A percentile compares a stretch with the other conserved stretches of the same genome.
Evolutionary conservation across 1,140 invertebrate species (phyloP).

Genomic region (Leptinotarsa defecta): DNA sequence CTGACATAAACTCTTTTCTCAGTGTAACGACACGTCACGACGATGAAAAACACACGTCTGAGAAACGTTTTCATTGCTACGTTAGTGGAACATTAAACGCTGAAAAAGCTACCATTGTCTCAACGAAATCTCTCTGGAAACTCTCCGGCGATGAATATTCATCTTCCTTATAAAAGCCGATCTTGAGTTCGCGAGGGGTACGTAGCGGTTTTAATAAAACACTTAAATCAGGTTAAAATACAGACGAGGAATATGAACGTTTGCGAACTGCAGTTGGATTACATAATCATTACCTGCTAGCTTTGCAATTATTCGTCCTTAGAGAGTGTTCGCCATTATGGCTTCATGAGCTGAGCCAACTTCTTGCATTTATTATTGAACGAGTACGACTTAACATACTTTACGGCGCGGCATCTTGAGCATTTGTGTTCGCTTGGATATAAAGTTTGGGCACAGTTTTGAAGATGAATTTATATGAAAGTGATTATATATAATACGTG

Average conservation of each 20-base stretch:
- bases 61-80: conserved; percentile 39
- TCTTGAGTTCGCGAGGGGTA: conserved; percentile 37
- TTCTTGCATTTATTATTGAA: conserved; percentile 22
- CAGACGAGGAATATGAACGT: conserved; percentile 33
- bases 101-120: conserved; percentile 38
- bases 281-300: conserved; percentile 26
- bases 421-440: neutral
- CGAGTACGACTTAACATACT: conserved; percentile 1
- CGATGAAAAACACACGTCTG: conserved; percentile 34
- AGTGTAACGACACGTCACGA: conserved; percentile 30
- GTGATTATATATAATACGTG: neutral
- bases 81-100: conserved; percentile 38
- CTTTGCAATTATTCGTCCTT: conserved; percentile 22
- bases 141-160: conserved; percentile 37
- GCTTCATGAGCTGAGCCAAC: conserved; percentile 16
- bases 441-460: neutral
- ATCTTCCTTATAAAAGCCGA: conserved; percentile 40
- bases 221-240: conserved; percentile 40
- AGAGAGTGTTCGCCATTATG: conserved; percentile 19
- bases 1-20: conserved; percentile 9
- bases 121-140: conserved; percentile 21
- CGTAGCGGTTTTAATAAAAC: conserved; percentile 41
- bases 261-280: conserved; percentile 23
- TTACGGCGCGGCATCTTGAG: neutral
- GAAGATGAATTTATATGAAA: neutral